Base-by-base conservation (phyloP, 2,113 vertebrate species). In the Zeus faber region DNA sequence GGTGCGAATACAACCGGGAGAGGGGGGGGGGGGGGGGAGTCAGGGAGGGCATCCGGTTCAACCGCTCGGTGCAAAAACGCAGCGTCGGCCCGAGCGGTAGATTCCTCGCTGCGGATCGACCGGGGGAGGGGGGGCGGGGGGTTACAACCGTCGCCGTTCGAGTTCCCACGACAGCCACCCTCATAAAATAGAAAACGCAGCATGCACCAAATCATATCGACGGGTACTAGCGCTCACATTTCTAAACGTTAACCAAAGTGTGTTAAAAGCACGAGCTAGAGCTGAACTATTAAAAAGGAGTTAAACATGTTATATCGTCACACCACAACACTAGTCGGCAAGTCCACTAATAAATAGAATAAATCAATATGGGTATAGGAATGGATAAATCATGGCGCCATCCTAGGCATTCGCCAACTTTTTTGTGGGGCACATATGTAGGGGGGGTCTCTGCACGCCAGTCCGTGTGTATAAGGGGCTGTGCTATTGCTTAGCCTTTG, bases 401-500 rank as follows among this genome's bases (percentile, higher is more conserved):
- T 73, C 61, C 78, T 73, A 79, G 77, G 70, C 65, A 59, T 59
- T 56, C 72, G 65, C 76, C 70, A 81, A 74, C 61, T 56, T 47
- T 66, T 52, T 53, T 57, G 82, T 74, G 79, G 77, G 67, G 67
- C 43, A 72, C 67, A 55, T 67, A 61, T 70, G 51, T 68, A 54
- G 20, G 23, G 11, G 40, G 25, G 16, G 25, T 49, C 24, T 59
- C 79, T 83, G 82, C 69, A 72, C 82, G 81, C 79, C 85, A 87
- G 85, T 87, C 85, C 85, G 9, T 80, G 76, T 76, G 77, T 76
- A 78, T 80, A 62, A 63, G 66, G 52, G 76, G 65, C 6, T 59
- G 64, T 74, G 72, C 74, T 83, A 82, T 76, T 88, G 92, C 78
- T 83, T 96, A 99, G 95, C 97, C 97, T 94, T 99, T 99, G 93